Base-by-base conservation (phyloP, 2,797 vertebrate species). In the Anas flavirostris region DNA sequence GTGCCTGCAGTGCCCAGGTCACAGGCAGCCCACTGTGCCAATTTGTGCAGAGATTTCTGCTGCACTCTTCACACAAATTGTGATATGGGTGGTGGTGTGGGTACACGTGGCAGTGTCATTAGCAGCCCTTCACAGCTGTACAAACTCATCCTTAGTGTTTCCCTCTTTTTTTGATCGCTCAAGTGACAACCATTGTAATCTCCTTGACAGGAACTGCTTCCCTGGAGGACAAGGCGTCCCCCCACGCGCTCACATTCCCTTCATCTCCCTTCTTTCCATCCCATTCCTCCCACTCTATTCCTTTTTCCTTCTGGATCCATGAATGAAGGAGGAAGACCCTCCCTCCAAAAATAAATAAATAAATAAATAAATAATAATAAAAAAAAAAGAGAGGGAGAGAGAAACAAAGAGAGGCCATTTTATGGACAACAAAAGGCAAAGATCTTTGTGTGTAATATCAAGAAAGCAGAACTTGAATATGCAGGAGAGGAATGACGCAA, bases 181-280 rank as follows among this genome's bases (percentile, higher is more conserved):
- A 95, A 48, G 97, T 98, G 98, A 98, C 97, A 98, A 95, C 94
- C 97, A 95, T 97, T 97, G 97, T 98, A 98, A 97, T 98, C 93
- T 97, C 88, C 94, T 83, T 98, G 98, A 98, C 97, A 98, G 97
- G 95, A 98, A 95, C 96, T 97, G 91, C 90, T 96, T 98, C 97
- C 97, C 91, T 16, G 41, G 95, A 90, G 93, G 97, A 96, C 97
- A 78, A 81, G 52, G 25, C 5, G 4, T 86, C 82, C 79, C 55
- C 52, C 31, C 18, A 16, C 16, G 0, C 12, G 5, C 8, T 28
- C 74, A 52, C 0, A 0, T 50, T 86, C 81, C 43, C 78, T 93
- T 92, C 76, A 39, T 75, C 88, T 62, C 43, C 25, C 31, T 69
- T 31, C 4, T 18, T 56, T 41, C 41, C 10, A 0, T 50, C 55